Evolutionary conservation across 2,888 invertebrate genomes (phyloP).

Genomic region (Lasioglossum marginatum): DNA sequence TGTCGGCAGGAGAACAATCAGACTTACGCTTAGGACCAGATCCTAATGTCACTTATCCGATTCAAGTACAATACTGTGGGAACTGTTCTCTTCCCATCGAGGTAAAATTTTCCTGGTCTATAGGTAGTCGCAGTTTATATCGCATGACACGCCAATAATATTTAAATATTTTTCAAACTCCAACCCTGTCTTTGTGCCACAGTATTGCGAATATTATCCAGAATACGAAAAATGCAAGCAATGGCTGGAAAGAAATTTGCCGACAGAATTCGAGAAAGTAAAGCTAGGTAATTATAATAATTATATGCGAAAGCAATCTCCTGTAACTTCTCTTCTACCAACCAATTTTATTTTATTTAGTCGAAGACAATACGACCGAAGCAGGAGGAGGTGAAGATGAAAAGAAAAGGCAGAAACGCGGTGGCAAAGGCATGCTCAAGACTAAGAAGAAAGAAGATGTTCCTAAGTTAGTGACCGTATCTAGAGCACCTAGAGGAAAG

Average conservation of each 20-base stretch:
- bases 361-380: slow-evolving; percentile 86
- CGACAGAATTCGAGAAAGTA: slow-evolving; percentile 96
- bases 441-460: slow-evolving; percentile 97
- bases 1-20: slow-evolving; percentile 77
- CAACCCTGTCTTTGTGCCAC: slow-evolving; percentile 64
- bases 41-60: slow-evolving; percentile 91
- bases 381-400: slow-evolving; percentile 94
- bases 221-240: slow-evolving; percentile 98
- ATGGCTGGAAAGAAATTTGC: slow-evolving; percentile 97
- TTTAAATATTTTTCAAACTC: slow-evolving; percentile 75
- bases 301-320: background rate
- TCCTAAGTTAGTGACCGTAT: slow-evolving; percentile 93
- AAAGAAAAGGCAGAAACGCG: slow-evolving; percentile 98
- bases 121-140: background rate
- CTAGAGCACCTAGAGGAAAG: slow-evolving; percentile 97
- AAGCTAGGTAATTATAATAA: slow-evolving; percentile 87
- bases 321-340: background rate
- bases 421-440: slow-evolving; percentile 98
- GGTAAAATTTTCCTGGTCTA: slow-evolving; percentile 84
- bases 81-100: slow-evolving; percentile 98
- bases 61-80: slow-evolving; percentile 95
- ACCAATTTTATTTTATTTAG: slow-evolving; percentile 23
- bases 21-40: slow-evolving; percentile 87
- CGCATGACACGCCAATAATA: slow-evolving; percentile 16
- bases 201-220: slow-evolving; percentile 99